These are phyloP conservation scores for Chromobotia macracanthus DNA, from an alignment of 2,797 vertebrate genomes.

Conservation along the genomic window DNA sequence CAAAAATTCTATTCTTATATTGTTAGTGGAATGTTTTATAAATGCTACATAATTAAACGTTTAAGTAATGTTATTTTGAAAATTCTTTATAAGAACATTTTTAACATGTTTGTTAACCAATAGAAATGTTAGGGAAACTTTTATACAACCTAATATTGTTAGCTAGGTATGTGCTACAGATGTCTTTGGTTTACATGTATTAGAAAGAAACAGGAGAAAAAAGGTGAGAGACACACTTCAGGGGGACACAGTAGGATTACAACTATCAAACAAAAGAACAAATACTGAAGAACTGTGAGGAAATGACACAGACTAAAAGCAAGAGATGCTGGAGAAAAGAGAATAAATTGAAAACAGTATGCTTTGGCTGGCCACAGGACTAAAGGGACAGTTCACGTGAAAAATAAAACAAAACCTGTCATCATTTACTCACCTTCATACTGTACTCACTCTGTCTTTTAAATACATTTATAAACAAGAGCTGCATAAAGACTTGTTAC, in stretches of 20 bases:
- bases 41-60: no score
- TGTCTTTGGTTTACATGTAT: no score
- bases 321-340: not conserved
- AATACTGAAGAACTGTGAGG: not conserved
- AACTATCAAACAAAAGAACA: constrained; percentile 4
- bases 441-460: not conserved
- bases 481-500: not conserved
- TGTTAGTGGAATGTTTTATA: no score
- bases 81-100: no score
- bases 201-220: not conserved
- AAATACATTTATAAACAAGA: no score
- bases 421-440: not conserved
- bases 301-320: constrained; percentile 1
- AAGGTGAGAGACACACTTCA: not conserved
- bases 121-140: no score
- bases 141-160: no score
- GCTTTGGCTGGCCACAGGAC: not conserved
- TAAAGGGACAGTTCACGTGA: not conserved
- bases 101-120: no score
- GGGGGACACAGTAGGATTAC: constrained; percentile 8
- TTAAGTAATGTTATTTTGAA: no score
- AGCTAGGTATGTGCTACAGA: no score
- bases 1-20: no score
- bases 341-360: not conserved
- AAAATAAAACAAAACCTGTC: not conserved